Conservation (phyloP, 2,797 vertebrate species). For the Lagocephalus sceleratus region DNA sequence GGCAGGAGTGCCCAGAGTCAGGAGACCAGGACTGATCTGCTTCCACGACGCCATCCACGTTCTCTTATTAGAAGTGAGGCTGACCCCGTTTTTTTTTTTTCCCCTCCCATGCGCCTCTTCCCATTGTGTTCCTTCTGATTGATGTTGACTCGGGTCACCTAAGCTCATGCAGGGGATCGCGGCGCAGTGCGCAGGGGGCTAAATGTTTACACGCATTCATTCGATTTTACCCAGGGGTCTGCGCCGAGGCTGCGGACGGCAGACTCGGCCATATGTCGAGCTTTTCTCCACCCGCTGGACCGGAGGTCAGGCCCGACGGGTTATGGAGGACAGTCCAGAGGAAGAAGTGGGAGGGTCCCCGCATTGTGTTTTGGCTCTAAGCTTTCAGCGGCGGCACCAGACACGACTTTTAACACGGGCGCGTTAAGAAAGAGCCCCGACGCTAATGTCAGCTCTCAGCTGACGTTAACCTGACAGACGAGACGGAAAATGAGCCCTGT, state of each 20-base stretch:
- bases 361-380: conserved; percentile 19
- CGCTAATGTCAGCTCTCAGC: conserved; percentile 43
- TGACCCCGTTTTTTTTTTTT: conserved; percentile 58
- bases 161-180: conserved; percentile 64
- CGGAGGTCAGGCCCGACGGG: conserved; percentile 47
- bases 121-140: conserved; percentile 71
- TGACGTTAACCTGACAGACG: not conserved
- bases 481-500: not conserved
- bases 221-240: conserved; percentile 68
- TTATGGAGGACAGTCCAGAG: conserved; percentile 45
- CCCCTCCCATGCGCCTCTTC: conserved; percentile 62
- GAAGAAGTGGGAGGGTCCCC: conserved; percentile 35
- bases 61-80: conserved; percentile 66
- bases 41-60: conserved; percentile 58
- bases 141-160: conserved; percentile 77
- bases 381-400: conserved; percentile 31
- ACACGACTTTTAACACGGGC: conserved; percentile 25
- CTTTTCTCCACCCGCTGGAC: conserved; percentile 32
- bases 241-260: conserved; percentile 12
- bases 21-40: conserved; percentile 48
- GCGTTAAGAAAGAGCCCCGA: conserved; percentile 31
- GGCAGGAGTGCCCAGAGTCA: conserved; percentile 57
- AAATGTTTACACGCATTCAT: conserved; percentile 80
- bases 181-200: conserved; percentile 60
- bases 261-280: conserved; percentile 51